Evolutionary conservation across 1,140 invertebrate species (phyloP).

Genomic region (Platyscapa corneri): DNA sequence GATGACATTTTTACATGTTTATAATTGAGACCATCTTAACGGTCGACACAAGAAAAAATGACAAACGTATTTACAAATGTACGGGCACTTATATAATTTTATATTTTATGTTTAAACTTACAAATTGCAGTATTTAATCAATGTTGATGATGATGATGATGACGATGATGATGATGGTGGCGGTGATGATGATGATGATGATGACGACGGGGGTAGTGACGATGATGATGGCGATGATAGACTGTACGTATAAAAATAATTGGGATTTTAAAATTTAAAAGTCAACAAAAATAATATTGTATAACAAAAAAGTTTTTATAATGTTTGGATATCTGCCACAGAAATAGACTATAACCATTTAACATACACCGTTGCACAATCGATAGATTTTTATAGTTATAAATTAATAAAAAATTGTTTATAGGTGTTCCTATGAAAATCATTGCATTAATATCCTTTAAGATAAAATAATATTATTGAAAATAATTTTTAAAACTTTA

Average conservation of each 20-base stretch:
- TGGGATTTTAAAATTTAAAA: no score
- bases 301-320: not conserved
- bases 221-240: not conserved
- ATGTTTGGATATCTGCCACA: not conserved
- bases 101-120: no score
- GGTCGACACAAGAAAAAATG: no score
- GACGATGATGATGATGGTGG: not conserved
- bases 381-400: not conserved
- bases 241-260: no score
- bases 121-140: no score
- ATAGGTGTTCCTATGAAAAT: not conserved
- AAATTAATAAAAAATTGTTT: not conserved
- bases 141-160: not conserved
- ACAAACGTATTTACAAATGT: no score
- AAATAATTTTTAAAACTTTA: not conserved
- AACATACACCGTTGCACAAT: no score
- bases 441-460: not conserved
- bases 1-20: no score
- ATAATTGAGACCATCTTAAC: no score
- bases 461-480: not conserved
- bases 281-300: conserved; percentile 7
- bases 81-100: no score
- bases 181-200: not conserved
- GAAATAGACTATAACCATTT: not conserved
- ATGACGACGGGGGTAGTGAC: not conserved